Conservation (phyloP, 2,113 vertebrate species). For the Abramis brama region DNA sequence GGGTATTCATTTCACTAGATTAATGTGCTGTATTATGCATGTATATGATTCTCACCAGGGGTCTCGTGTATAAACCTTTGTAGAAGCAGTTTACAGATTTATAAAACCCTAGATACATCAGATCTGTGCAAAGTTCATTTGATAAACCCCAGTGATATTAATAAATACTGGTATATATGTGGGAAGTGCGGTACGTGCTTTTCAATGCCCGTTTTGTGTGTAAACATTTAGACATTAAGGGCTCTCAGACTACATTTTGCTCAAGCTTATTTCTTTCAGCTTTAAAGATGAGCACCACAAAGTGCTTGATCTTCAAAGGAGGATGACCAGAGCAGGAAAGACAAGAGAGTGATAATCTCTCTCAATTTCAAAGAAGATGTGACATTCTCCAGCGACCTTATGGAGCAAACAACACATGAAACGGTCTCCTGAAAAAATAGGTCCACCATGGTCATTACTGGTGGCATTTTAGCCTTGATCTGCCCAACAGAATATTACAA, state of each 20-base stretch:
- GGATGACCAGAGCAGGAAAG: conserved; percentile 6
- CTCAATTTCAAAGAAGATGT: conserved; percentile 29
- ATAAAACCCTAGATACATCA: not conserved
- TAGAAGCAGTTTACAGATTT: not conserved
- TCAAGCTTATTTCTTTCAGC: not conserved
- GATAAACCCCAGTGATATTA: not conserved
- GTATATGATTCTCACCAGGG: not conserved
- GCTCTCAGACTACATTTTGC: not conserved
- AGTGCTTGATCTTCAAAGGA: conserved; percentile 37
- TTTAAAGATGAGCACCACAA: conserved; percentile 20
- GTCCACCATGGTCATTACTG: conserved; percentile 29
- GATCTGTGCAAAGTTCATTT: not conserved
- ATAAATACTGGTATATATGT: not conserved
- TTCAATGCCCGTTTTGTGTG: not conserved
- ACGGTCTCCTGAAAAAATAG: not conserved
- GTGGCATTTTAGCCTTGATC: conserved; percentile 30
- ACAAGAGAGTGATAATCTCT: conserved; percentile 30
- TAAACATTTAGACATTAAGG: not conserved
- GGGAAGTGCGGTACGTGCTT: not conserved
- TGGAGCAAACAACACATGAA: conserved; percentile 16
- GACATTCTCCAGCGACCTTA: conserved; percentile 23
- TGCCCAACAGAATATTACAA: conserved; percentile 10
- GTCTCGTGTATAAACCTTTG: not conserved
- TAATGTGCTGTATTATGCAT: not conserved
- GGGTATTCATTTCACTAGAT: not conserved